These are phyloP conservation scores for Chelon labrosus DNA, from an alignment of 2,797 vertebrate species.

Conservation along the genomic window DNA sequence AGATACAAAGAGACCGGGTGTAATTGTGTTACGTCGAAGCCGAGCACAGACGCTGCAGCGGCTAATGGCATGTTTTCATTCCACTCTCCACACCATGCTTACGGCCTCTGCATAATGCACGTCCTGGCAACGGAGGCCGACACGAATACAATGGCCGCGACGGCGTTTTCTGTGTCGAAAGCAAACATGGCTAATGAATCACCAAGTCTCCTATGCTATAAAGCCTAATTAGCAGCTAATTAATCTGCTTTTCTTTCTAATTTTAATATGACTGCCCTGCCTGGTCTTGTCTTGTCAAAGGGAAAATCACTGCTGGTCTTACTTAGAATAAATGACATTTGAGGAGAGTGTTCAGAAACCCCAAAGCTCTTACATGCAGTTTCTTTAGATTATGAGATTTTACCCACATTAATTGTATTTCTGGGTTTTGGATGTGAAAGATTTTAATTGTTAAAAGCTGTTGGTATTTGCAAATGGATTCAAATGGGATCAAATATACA, in stretches of 20 bases:
- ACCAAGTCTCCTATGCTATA: conserved; percentile 16
- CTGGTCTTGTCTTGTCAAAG: no score
- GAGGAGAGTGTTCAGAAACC: neutral
- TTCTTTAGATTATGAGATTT: no score
- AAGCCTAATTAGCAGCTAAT: conserved; percentile 64
- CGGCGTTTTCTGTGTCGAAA: conserved; percentile 29
- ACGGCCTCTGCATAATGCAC: conserved; percentile 22
- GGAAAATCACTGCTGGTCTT: no score
- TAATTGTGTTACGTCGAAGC: conserved; percentile 54
- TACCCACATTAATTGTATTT: no score
- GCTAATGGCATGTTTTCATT: conserved; percentile 55
- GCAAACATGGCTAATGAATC: conserved; percentile 59
- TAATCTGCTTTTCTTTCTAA: conserved; percentile 37
- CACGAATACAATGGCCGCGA: conserved; percentile 25
- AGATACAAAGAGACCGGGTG: conserved; percentile 48
- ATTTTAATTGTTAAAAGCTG: neutral
- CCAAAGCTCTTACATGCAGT: no score
- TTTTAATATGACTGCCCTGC: conserved; percentile 31
- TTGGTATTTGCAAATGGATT: conserved; percentile 12
- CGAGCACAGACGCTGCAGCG: conserved; percentile 14
- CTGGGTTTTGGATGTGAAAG: no score
- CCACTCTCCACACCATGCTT: conserved; percentile 16
- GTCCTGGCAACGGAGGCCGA: conserved; percentile 32
- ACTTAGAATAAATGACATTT: conserved; percentile 18
- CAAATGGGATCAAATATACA: conserved; percentile 7